Evolutionary conservation across 2,113 vertebrate species (phyloP), one percentile per base, ranked within the genome.

Genomic region (Neolamprologus fasciatus): DNA sequence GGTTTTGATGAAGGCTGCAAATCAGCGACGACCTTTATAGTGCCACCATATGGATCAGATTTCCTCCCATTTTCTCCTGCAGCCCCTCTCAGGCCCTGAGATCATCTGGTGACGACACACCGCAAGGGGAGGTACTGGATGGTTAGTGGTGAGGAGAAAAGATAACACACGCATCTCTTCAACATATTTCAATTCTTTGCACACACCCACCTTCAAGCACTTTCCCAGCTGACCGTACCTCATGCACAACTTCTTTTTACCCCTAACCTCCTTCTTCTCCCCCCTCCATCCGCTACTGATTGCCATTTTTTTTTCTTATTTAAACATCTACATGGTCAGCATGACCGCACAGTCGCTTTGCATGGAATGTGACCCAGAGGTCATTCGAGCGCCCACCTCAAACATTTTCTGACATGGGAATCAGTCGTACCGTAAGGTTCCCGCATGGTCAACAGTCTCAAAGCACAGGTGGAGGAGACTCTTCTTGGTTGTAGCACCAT

Each of bases 161-260:
- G 95, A 96, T 93, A 96, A 96, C 95, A 95, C 92, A 89, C 94
- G 84, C 84, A 79, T 93, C 93, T 94, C 94, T 89, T 91, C 89
- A 90, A 95, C 71, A 89, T 93, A 95, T 96, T 96, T 94, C 93
- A 95, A 92, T 88, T 84, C 68, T 80, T 88, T 90, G 71, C 86
- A 87, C 92, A 93, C 94, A 89, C 92, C 80, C 92, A 93, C 85
- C 86, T 84, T 81, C 63, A 73, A 57, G 78, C 90, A 71, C 87
- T 92, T 88, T 93, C 92, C 91, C 93, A 93, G 92, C 90, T 92
- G 91, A 92, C 83, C 89, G 9, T 71, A 83, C 84, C 83, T 92
- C 87, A 90, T 86, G 87, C 94, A 91, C 87, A 53, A 92, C 37
- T 92, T 89, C 89, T 88, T 86, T 90, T 89, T 66, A 73, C 91